Base-by-base conservation (phyloP, 2,888 invertebrate genomes). In the Macrosoma leucophasiata region DNA sequence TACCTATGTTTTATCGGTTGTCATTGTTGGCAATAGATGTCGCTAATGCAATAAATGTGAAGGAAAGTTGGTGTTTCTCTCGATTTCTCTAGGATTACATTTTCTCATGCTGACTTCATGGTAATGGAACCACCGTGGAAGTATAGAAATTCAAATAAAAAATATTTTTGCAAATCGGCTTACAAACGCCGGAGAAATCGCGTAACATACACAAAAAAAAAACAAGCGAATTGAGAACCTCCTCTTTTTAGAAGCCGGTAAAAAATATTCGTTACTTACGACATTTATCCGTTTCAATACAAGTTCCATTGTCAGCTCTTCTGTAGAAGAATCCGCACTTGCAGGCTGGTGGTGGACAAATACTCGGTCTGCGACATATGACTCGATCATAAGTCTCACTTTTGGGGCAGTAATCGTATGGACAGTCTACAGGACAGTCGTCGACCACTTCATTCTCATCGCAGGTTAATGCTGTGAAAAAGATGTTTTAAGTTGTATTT, bases 281-380 rank as follows among this genome's bases (percentile, higher is more conserved):
- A 32, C 66, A 67, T 1, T 52, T 14, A 3, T n/a, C 21, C 4
- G 48, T 58, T 6, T 50, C 35, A 17, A 66, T 52, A 30, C 66
- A 67, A 15, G 52, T 55, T 2, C 58, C 58, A 14, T 61, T 59
- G 0, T 13, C 10, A 7, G 44, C 46, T 3, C 59, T 43, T n/a
- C 53, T 45, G 6, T 31, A 44, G 31, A 62, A 61, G 29, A 62
- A 62, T 1, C 9, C n/a, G 26, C 65, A 64, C 33, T 49, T 52
- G 32, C 66, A 66, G 2, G 31, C 36, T 0, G 58, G 46, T 6
- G 21, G 36, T 19, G 43, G 54, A 42, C 37, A 45, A 7, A 3
- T 19, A 8, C 1, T 24, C 4, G 35, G 48, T 6, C 9, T 22
- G 3, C 26, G 15, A 26, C 39, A 46, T 19, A 42, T 18, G 2